Evolutionary conservation across 1,140 invertebrate species (phyloP).

Genomic region (Phymorhynchus buccinoides): DNA sequence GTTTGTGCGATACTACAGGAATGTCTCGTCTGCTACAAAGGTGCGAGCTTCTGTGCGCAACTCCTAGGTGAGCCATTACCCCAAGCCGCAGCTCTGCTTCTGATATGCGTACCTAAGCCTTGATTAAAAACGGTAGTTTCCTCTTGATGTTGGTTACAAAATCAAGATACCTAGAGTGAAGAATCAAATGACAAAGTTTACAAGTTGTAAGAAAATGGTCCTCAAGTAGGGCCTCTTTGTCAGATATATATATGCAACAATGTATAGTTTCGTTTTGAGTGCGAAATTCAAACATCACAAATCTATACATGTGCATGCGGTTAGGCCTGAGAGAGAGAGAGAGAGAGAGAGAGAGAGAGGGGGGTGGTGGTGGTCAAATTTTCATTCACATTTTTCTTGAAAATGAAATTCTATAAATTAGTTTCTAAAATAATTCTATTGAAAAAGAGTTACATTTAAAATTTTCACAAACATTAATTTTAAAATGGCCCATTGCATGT

Average conservation of each 20-base stretch:
- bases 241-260: too few relatives aligned
- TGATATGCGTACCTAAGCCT: background rate
- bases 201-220: too few relatives aligned
- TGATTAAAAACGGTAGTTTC: background rate
- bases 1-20: background rate
- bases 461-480: too few relatives aligned
- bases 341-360: conserved; percentile 1
- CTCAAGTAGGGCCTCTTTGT: too few relatives aligned
- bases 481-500: too few relatives aligned
- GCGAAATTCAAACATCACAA: too few relatives aligned
- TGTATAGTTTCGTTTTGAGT: too few relatives aligned
- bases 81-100: background rate
- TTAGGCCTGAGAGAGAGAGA: background rate
- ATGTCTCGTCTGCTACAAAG: conserved; percentile 35
- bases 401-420: too few relatives aligned
- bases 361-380: too few relatives aligned
- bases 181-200: background rate
- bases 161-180: background rate
- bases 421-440: too few relatives aligned
- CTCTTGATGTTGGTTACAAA: background rate
- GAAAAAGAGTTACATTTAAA: too few relatives aligned
- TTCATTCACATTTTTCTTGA: too few relatives aligned
- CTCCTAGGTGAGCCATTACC: background rate
- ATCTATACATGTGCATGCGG: background rate
- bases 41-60: background rate